A percentile compares a stretch with the other conserved stretches of the same genome.
Conservation (phyloP, 2,113 vertebrate species). For the Otis tarda region DNA sequence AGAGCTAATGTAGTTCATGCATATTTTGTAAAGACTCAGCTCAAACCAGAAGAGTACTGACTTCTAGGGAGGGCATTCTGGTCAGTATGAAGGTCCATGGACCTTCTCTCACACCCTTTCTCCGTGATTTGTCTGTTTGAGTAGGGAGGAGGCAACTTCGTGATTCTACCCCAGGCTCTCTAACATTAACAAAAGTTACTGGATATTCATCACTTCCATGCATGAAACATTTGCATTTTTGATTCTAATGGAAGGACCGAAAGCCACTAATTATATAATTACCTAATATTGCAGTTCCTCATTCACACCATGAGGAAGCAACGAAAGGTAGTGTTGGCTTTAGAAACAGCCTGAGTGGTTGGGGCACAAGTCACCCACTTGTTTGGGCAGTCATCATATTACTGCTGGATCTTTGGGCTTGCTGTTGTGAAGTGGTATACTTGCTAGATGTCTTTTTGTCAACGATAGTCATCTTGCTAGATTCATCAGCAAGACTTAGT, state of each 20-base stretch:
- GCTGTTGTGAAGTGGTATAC: too few species aligned
- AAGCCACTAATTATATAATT: neutral
- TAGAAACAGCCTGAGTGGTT: neutral
- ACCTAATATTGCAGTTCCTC: neutral
- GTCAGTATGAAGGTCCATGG: neutral
- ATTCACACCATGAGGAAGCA: neutral
- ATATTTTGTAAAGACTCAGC: neutral
- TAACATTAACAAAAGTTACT: neutral
- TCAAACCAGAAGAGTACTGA: neutral
- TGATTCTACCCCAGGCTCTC: neutral
- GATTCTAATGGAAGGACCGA: neutral
- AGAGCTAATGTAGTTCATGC: neutral
- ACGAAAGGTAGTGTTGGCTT: neutral
- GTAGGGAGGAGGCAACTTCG: neutral
- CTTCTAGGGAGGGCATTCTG: neutral
- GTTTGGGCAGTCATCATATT: too few species aligned
- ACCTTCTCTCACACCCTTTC: accelerated
- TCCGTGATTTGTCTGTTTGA: neutral
- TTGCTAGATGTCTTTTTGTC: neutral
- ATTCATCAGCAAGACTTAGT: neutral
- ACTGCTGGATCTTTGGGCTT: neutral
- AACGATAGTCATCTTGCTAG: neutral
- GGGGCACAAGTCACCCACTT: neutral
- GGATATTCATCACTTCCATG: neutral
- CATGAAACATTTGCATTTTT: neutral